Base-by-base conservation (phyloP, 2,113 vertebrate genomes). In the Erinaceus europaeus region DNA sequence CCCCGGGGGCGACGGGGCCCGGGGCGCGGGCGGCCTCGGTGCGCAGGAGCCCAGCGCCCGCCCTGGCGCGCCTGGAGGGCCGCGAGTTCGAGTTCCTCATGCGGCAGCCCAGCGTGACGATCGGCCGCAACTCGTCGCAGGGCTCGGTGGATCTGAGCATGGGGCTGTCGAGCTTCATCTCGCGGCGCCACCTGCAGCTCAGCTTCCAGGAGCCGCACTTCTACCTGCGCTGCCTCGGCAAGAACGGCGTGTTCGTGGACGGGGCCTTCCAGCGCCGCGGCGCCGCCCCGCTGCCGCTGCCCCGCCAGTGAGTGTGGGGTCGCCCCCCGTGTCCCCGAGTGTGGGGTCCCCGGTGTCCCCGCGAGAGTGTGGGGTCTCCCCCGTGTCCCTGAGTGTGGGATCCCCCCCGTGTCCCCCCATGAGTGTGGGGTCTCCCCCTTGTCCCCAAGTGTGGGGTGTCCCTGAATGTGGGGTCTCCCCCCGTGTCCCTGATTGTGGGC, bases 111-210 rank as follows among this genome's bases (percentile, higher is more conserved):
- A 98, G 98, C 92, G 98, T 99, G 95, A 99, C 98, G 71, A 98
- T 99, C 96, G 99, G 99, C 90, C 98, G 99, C 96, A 99, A 99
- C 97, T 99, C 99, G 48, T 99, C 98, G 76, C 98, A 99, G 94
- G 99, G 99, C 89, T 98, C 98, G 32, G 99, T 99, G 97, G 98
- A 99, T 94, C 98, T 99, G 91, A 98, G 98, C 97, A 99, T 99
- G 99, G 99, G 99, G 76, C 98, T 98, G 96, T 99, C 98, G 82
- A 99, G 98, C 96, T 99, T 99, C 97, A 98, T 99, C 94, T 99
- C 99, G n/a, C 97, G 98, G 95, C 97, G 98, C 90, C 99, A 99
- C 98, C 96, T 99, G 96, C 98, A 99, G 97, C 97, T 99, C 90
- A 96, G 90, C 94, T 98, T 99, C 97, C 98, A 98, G 91, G 98